Base-by-base conservation (phyloP, 2,888 invertebrate species). In the Andrena fulva region DNA sequence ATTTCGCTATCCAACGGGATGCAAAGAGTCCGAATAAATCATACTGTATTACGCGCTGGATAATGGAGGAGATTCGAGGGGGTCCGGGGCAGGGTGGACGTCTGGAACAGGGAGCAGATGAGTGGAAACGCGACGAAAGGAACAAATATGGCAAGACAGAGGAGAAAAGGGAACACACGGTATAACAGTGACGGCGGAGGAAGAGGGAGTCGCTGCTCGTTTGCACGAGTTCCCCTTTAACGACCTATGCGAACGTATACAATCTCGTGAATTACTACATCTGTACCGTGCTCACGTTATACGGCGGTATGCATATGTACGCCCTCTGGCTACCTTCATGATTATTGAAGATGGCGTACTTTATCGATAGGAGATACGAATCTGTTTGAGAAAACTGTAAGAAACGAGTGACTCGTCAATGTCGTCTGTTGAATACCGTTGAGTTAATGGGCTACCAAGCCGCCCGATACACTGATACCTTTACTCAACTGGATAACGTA, bases 11-110 rank as follows among this genome's bases (percentile, higher is more conserved):
- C 87, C 77, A 76, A 84, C 78, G 69, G 73, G 69, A 72, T 77
- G 77, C 87, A 90, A 90, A 88, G 83, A 86, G 85, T 74, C 68
- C 69, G 83, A 89, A 91, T 92, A 91, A 91, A 91, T 92, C 89
- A 91, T 87, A 77, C 72, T 72, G 85, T 82, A 87, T 87, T 90
- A 88, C 85, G 82, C 73, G 73, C 66, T 59, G 84, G 72, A 66
- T 86, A 85, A 88, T 71, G 67, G 73, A 68, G 66, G 56, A 31
- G 69, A 78, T 62, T 42, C 52, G n/a, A 6, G 67, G 63, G 6
- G 12, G 4, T 12, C 5, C 27, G 10, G 8, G 33, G 42, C 48
- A 31, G 31, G 27, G 54, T 48, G 60, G 64, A 66, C 54, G 59
- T 8, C 52, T 63, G 24, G 33, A 29, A 27, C 35, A 64, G 68